Evolutionary conservation across 1,140 invertebrate species (phyloP), one percentile per base, ranked within the genome.

Genomic region (Neodiprion pinetum): DNA sequence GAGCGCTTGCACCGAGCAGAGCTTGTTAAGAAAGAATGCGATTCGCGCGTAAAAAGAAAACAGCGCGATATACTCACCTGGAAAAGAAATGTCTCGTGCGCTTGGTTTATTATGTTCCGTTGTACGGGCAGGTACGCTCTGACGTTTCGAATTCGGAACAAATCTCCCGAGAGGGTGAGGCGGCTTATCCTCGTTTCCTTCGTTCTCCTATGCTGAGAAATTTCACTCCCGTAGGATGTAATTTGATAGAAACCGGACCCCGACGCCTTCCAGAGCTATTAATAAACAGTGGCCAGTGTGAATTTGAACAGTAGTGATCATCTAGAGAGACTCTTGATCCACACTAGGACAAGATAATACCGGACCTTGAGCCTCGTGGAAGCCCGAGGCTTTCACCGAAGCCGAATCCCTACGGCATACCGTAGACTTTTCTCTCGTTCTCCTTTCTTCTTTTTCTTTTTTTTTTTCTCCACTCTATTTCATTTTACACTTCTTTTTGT

Each of bases 11-110:
- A 80, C 80, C 78, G 75, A 80, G n/a, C 28, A 76, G 69, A 67
- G 76, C 80, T 86, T 79, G 80, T 86, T 86, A 86, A 81, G 79
- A 81, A 85, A 79, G 83, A 87, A 87, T 85, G 80, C 40, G 68
- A 70, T 61, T 61, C 53, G 53, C 53, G 53, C n/a, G n/a, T 61
- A 61, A 61, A 61, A 61, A 61, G 53, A 61, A 61, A 61, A 61
- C 53, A 61, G 53, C 53, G n/a, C 4, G n/a, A 17, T 17, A 40
- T 40, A 61, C n/a, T 12, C 53, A 61, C 11, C 53, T 12, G n/a
- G 53, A 61, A 40, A 61, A 61, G 53, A 61, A 61, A 61, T 61
- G 53, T 61, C 53, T 61, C 53, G 3, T 40, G 5, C 28, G 28
- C 28, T 40, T 61, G 53, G 53, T 12, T 61, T 61, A 61, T 61